Conservation (phyloP, 2,797 vertebrate genomes). For the Scolopax bukidnonensis region DNA sequence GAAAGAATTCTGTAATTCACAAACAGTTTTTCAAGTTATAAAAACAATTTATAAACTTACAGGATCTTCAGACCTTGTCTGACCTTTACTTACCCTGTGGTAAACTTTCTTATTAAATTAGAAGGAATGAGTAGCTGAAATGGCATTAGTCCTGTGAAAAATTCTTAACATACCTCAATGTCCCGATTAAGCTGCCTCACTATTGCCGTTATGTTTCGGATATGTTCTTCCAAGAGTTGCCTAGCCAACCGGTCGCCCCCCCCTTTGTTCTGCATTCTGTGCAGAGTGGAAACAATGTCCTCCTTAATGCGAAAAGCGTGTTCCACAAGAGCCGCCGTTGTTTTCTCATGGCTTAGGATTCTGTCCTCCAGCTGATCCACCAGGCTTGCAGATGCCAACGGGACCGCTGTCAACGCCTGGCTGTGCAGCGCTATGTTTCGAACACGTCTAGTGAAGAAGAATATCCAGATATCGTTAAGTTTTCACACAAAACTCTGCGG, state of each 20-base stretch:
- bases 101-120: background rate
- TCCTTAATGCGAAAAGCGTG: constrained; percentile 82
- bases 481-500: background rate
- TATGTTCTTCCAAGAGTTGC: constrained; percentile 82
- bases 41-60: constrained; percentile 33
- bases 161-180: constrained; percentile 73
- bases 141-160: background rate
- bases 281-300: constrained; percentile 80
- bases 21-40: constrained; percentile 47
- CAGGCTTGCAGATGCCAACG: constrained; percentile 71
- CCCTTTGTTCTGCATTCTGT: constrained; percentile 81
- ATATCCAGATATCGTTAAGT: background rate
- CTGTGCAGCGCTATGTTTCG: constrained; percentile 77
- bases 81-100: background rate
- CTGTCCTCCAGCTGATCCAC: constrained; percentile 80
- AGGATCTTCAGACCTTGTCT: constrained; percentile 21
- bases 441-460: constrained; percentile 62
- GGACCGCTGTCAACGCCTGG: constrained; percentile 78
- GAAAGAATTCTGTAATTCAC: constrained; percentile 29
- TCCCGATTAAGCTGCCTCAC: constrained; percentile 81
- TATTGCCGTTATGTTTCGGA: constrained; percentile 81
- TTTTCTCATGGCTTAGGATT: constrained; percentile 81
- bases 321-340: constrained; percentile 78
- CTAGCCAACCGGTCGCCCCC: constrained; percentile 78
- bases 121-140: background rate